These are phyloP conservation scores for Leptopilina drosophilae DNA, from an alignment of 2,888 invertebrate species.

Conservation along the genomic window DNA sequence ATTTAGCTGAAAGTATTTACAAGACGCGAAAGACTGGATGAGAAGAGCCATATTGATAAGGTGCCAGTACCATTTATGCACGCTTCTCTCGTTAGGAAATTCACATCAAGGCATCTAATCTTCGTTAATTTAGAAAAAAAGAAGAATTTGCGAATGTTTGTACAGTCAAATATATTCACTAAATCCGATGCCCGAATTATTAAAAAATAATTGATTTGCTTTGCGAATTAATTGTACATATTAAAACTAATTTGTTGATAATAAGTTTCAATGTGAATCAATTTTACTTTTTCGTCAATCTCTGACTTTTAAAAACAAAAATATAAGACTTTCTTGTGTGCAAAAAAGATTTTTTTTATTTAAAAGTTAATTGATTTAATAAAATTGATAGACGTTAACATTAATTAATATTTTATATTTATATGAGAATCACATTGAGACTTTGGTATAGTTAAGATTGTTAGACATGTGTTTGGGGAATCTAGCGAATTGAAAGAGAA, in stretches of 20 bases:
- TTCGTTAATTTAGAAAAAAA: neutral
- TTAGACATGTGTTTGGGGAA: neutral
- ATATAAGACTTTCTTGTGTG: too few species aligned
- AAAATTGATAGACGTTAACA: too few species aligned
- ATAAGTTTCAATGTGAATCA: neutral
- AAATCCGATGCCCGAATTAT: conserved; percentile 4
- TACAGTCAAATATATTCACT: conserved; percentile 16
- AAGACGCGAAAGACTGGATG: conserved; percentile 7
- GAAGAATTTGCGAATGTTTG: neutral
- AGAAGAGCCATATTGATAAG: conserved; percentile 5
- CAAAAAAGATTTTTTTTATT: too few species aligned
- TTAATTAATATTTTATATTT: too few species aligned
- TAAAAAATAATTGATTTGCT: conserved; percentile 14
- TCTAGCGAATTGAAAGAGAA: neutral
- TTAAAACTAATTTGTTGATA: conserved; percentile 16
- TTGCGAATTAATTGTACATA: conserved; percentile 19
- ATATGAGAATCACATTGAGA: too few species aligned
- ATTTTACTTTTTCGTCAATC: neutral
- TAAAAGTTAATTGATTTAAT: too few species aligned
- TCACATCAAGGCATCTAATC: conserved; percentile 27
- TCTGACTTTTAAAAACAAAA: too few species aligned
- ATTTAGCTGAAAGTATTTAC: conserved; percentile 23
- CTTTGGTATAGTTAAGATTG: too few species aligned
- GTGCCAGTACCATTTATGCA: conserved; percentile 17
- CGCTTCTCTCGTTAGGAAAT: conserved; percentile 15